Base-by-base conservation (phyloP, 2,113 vertebrate genomes). In the Apaloderma vittatum region DNA sequence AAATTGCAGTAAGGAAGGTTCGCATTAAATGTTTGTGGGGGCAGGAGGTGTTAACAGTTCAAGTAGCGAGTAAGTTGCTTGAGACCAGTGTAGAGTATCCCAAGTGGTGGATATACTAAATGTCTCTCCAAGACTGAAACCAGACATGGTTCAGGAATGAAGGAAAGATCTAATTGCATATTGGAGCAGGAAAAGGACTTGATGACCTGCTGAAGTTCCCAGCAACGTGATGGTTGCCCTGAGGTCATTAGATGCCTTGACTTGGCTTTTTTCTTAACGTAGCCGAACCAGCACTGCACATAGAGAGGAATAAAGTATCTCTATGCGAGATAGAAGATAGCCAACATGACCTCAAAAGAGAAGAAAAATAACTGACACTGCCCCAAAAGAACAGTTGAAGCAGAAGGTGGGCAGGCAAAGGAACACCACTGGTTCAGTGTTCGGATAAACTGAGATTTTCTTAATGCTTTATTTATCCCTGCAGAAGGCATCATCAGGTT, bases 21-120 rank as follows among this genome's bases (percentile, higher is more conserved):
- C 1, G 0, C 43, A 24, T 43, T 49, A 29, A 8, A 24, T 0
- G 0, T 62, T 5, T 45, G 19, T 26, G 40, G 55, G 55, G 19
- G 54, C 1, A 2, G 11, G 37, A 21, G 20, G 1, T 34, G 45
- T 37, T n/a, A 55, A 36, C 40, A 37, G 34, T 45, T 61, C 11
- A 10, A 45, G 73, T 3, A 48, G 30, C 34, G 34, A 40, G 12
- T 40, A 40, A 43, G 46, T 77, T 66, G 24, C 52, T 37, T 3
- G 13, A 77, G 12, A 59, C n/a, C 37, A 27, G 1, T 5, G 9
- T 3, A 24, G 61, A 65, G 18, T 21, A 46, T 61, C 26, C 21
- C n/a, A 34, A 8, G 49, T 1, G 17, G 43, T 68, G 32, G 29
- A 22, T 68, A 6, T 5, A 8, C 26, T 26, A 1, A 59, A 45